A percentile compares a stretch with the other conserved stretches of the same genome.
Evolutionary conservation across 2,888 invertebrate species (phyloP).

Genomic region (Electrophaes corylata): DNA sequence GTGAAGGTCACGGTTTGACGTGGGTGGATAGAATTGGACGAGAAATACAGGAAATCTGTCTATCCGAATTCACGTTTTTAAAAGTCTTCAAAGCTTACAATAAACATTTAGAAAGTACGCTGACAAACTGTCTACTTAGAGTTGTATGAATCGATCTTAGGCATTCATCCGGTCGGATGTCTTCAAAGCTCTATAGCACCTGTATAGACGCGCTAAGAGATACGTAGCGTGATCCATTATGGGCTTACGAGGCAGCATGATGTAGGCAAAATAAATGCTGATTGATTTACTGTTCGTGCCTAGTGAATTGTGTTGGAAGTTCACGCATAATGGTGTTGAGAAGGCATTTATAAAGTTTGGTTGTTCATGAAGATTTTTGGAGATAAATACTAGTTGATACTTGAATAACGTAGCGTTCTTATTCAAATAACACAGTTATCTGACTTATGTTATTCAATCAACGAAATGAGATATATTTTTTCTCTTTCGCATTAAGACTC

Average conservation of each 20-base stretch:
- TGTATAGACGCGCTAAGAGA: conserved; percentile 1
- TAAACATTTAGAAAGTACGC: neutral
- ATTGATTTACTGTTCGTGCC: conserved; percentile 28
- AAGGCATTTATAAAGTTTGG: neutral
- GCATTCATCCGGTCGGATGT: neutral
- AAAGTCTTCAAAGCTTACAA: neutral
- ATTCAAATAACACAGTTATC: too few species aligned
- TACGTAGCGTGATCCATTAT: conserved; percentile 10
- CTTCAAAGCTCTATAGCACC: neutral
- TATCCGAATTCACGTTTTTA: neutral
- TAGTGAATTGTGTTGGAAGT: conserved; percentile 10
- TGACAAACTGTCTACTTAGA: neutral
- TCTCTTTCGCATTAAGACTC: too few species aligned
- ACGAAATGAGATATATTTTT: too few species aligned
- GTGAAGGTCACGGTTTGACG: conserved; percentile 3
- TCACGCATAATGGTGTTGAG: conserved; percentile 5
- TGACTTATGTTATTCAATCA: too few species aligned
- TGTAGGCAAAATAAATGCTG: conserved; percentile 23
- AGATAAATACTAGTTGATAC: neutral
- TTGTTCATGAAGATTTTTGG: neutral
- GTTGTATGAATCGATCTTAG: neutral
- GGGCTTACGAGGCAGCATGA: conserved; percentile 10
- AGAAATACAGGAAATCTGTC: neutral
- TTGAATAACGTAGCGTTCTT: too few species aligned
- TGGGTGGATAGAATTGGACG: neutral